Conservation (phyloP, 2,888 invertebrate genomes). For the Drosophila paracracens region DNA sequence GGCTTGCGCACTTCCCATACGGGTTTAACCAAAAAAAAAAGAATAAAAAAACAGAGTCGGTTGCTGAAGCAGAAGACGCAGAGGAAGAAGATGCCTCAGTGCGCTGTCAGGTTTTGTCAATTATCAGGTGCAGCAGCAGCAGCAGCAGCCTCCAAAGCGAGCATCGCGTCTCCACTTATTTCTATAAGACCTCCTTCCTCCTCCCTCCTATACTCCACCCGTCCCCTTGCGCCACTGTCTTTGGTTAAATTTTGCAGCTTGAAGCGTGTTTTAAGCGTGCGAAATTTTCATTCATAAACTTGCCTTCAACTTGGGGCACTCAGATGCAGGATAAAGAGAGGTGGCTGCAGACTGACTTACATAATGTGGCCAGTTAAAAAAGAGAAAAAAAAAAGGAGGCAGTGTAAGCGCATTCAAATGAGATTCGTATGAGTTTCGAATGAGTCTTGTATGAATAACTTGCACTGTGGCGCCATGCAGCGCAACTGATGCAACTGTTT, state of each 20-base stretch:
- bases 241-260: slow-evolving; percentile 34
- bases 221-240: neutral
- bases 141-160: slow-evolving; percentile 22
- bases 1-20: slow-evolving; percentile 64
- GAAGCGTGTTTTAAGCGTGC: slow-evolving; percentile 62
- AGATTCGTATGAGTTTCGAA: slow-evolving; percentile 69
- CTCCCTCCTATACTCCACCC: neutral
- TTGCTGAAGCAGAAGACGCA: slow-evolving; percentile 4
- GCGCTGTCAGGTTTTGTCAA: slow-evolving; percentile 79
- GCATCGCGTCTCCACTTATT: neutral
- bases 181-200: neutral
- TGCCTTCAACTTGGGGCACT: slow-evolving; percentile 38
- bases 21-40: slow-evolving; percentile 34
- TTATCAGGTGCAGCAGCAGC: slow-evolving; percentile 67
- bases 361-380: slow-evolving; percentile 29
- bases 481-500: slow-evolving; percentile 57
- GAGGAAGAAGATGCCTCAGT: slow-evolving; percentile 27
- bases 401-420: slow-evolving; percentile 58
- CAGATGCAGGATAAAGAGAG: neutral
- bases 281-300: slow-evolving; percentile 76
- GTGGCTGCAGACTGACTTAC: slow-evolving; percentile 13
- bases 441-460: slow-evolving; percentile 44
- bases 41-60: neutral
- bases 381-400: neutral
- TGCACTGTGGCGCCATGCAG: slow-evolving; percentile 47